Evolutionary conservation across 2,888 invertebrate genomes (phyloP), one percentile per base, ranked within the genome.

Genomic region (Apamea sordens): DNA sequence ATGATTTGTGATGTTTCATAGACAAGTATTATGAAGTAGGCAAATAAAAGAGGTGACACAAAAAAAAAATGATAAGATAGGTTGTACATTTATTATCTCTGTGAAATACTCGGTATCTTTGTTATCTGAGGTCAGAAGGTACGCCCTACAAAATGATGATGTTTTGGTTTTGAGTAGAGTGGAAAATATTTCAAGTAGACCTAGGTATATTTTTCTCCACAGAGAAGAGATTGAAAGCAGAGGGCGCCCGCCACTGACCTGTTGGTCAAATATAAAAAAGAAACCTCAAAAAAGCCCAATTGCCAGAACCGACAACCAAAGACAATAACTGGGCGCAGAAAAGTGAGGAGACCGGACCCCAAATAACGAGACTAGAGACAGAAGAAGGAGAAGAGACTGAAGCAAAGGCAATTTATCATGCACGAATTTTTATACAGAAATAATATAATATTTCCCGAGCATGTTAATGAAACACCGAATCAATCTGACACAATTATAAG

Each of bases 11-110:
- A 53, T 59, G 73, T 63, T 47, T 53, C 32, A 69, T 77, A 53
- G 73, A 67, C 77, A 75, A 24, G 53, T 76, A 64, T 24, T 69
- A 47, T 32, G 69, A 70, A 36, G 28, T 65, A 50, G 18, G 50
- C 68, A 67, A 73, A 86, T 67, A 73, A 77, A 72, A 76, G 64
- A 47, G 41, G 68, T 76, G 69, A 61, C 61, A 47, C 69, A 28
- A 67, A 53, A 32, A 32, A 50, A 28, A 24, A 44, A 21, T 36
- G 61, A 73, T 85, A 32, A 80, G 73, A 70, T 76, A 72, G 10
- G 18, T 18, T 36, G n/a, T 56, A 36, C 10, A 10, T 28, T 18
- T 2, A 21, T 56, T 28, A 50, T 6, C 13, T 36, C 32, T 71
- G 36, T 21, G n/a, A 83, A 44, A 53, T 68, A 63, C 1, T 13